Conservation (phyloP, 2,888 invertebrate genomes). For the Pachydiplax longipennis region DNA sequence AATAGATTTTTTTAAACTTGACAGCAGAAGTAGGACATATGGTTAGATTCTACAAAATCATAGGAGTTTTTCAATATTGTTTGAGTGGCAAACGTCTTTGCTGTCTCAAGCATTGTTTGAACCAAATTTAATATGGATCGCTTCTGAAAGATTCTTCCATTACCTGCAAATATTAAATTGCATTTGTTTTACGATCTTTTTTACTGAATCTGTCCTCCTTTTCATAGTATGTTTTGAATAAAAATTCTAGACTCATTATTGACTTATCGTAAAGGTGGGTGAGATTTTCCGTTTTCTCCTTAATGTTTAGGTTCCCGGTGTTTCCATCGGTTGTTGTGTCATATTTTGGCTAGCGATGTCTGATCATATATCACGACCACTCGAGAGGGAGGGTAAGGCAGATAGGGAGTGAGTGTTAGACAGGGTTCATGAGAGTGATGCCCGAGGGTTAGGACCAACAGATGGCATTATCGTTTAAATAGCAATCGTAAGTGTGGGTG, state of each 20-base stretch:
- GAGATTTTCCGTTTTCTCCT: background rate
- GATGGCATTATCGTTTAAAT: slow-evolving; percentile 10
- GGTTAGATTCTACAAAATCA: no score
- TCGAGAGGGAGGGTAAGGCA: background rate
- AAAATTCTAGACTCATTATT: background rate
- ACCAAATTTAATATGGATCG: no score
- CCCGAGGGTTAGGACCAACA: background rate
- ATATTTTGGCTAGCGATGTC: background rate
- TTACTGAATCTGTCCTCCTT: no score
- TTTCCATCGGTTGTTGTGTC: background rate
- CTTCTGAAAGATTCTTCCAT: no score
- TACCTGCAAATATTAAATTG: no score
- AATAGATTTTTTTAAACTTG: no score
- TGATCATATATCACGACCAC: background rate
- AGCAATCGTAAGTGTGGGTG: background rate
- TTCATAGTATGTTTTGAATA: no score
- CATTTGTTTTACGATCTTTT: no score
- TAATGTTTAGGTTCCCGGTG: background rate
- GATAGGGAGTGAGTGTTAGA: background rate
- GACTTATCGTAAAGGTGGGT: background rate
- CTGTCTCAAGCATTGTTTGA: no score
- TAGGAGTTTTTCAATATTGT: no score
- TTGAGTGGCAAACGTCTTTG: no score
- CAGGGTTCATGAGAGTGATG: background rate
- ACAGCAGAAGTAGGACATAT: no score